Percentiles rank a stretch among this genome's conserved stretches.
phyloP scores from a whole-genome alignment of 2,888 invertebrate genomes.

The Drosophila diplacantha region DNA sequence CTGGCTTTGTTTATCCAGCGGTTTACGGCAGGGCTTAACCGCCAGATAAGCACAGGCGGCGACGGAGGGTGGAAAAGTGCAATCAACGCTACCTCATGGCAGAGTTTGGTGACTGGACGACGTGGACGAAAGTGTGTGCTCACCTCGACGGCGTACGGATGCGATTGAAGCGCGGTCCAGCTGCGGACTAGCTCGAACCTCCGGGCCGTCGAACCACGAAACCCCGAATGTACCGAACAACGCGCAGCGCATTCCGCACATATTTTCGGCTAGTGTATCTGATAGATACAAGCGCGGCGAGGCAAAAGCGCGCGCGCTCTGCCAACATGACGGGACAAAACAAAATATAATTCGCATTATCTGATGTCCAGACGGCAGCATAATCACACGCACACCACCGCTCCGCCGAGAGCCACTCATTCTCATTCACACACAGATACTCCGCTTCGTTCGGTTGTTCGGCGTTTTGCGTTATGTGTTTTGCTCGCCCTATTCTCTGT shows the following conservation, averaged over 20 bases:
- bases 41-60: constrained; percentile 9
- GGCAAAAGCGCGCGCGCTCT: constrained; percentile 24
- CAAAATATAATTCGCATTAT: constrained; percentile 40
- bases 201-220: constrained; percentile 6
- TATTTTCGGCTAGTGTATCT: constrained; percentile 45
- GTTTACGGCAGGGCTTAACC: constrained; percentile 15
- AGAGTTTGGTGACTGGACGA: constrained; percentile 9
- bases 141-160: constrained; percentile 33
- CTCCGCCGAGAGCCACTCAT: constrained; percentile 13
- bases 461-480: constrained; percentile 46
- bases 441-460: constrained; percentile 30
- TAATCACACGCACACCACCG: constrained; percentile 22
- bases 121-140: constrained; percentile 22
- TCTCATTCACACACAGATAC: constrained; percentile 31
- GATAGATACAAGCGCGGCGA: constrained; percentile 31
- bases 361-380: constrained; percentile 43
- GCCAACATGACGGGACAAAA: constrained; percentile 39
- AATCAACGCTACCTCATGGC: constrained; percentile 25
- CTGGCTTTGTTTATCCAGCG: constrained; percentile 7
- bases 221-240: constrained; percentile 5
- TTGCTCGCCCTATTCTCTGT: constrained; percentile 52
- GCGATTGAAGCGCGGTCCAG: constrained; percentile 23
- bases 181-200: constrained; percentile 12
- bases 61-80: neutral
- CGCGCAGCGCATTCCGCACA: constrained; percentile 48